Evolutionary conservation across 2,797 vertebrate species (phyloP).

Genomic region (Tragelaphus oryx): DNA sequence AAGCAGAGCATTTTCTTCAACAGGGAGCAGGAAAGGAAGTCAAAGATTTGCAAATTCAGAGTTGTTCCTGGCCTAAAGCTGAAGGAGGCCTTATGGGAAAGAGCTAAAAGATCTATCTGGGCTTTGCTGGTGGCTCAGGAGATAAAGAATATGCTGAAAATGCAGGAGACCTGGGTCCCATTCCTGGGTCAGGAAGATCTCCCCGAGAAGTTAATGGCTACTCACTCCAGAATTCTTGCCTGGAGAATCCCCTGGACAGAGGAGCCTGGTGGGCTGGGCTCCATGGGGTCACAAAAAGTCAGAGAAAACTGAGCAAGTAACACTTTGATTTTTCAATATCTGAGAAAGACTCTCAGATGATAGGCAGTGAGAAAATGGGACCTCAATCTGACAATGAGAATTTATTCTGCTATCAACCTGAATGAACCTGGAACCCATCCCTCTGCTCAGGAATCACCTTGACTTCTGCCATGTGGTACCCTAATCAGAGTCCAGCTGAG

Average conservation of each 20-base stretch:
- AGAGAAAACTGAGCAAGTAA: background rate
- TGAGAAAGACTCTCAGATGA: background rate
- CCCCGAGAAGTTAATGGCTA: background rate
- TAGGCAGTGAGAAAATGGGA: background rate
- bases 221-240: background rate
- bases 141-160: background rate
- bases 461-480: background rate
- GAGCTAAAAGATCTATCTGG: background rate
- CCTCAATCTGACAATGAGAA: background rate
- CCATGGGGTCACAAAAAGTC: accelerated
- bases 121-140: background rate
- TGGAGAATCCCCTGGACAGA: background rate
- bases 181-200: accelerated
- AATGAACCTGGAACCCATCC: background rate
- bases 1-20: background rate
- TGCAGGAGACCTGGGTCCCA: accelerated
- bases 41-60: background rate
- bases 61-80: background rate
- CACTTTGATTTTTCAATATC: background rate
- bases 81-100: background rate
- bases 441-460: background rate
- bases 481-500: background rate
- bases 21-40: background rate
- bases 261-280: background rate
- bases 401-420: background rate